Evolutionary conservation across 2,888 invertebrate genomes (phyloP).

Genomic region (Heteropelma amictum): DNA sequence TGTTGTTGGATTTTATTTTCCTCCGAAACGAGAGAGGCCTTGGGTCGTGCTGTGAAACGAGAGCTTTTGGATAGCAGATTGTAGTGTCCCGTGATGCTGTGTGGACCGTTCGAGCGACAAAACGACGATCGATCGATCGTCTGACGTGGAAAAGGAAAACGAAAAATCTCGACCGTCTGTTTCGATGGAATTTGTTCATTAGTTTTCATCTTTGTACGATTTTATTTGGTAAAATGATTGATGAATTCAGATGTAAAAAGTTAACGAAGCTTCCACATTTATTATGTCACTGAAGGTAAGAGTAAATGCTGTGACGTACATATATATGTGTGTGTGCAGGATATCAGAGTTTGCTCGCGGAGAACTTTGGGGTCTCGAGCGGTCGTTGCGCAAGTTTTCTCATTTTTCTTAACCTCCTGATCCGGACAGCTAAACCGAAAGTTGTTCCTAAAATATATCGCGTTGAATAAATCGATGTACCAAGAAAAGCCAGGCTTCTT

Average conservation of each 20-base stretch:
- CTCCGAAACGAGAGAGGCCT: too few relatives aligned
- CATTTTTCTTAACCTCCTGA: conserved; percentile 69
- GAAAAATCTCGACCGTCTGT: neutral
- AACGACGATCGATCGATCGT: too few relatives aligned
- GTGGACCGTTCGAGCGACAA: too few relatives aligned
- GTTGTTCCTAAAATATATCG: conserved; percentile 73
- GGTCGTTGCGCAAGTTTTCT: conserved; percentile 71
- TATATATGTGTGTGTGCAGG: too few relatives aligned
- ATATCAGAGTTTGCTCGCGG: conserved; percentile 18
- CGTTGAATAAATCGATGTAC: conserved; percentile 73
- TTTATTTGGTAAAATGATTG: neutral
- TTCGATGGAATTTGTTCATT: neutral
- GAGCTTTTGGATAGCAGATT: too few relatives aligned
- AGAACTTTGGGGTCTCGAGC: conserved; percentile 27
- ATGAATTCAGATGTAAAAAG: conserved; percentile 5
- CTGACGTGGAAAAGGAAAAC: neutral
- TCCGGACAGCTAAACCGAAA: conserved; percentile 64
- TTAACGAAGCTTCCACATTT: conserved; percentile 19
- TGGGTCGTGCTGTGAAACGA: too few relatives aligned
- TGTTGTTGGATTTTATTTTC: too few relatives aligned
- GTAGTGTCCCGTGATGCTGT: too few relatives aligned
- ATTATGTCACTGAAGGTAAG: neutral
- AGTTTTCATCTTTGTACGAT: neutral
- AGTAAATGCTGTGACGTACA: conserved; percentile 24
- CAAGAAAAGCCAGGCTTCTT: conserved; percentile 35